Evolutionary conservation across 1,140 invertebrate genomes (phyloP), one percentile per base, ranked within the genome.

Genomic region (Odontomachus brunneus): DNA sequence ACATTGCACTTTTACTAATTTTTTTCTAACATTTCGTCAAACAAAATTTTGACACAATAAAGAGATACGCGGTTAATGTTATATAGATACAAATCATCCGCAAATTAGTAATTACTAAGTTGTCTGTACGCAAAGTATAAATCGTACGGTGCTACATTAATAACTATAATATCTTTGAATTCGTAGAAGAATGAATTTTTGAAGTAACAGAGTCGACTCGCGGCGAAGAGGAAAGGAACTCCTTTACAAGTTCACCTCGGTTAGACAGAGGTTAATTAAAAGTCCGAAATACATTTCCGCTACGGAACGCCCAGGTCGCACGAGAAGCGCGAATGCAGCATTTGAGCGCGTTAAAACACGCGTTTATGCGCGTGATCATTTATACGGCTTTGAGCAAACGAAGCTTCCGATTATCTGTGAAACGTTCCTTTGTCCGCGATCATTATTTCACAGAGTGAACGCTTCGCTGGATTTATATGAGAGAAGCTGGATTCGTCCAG

Each of bases 201-300:
- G 19, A 76, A 65, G n/a, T 22, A 49, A n/a, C 44, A 22, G 19
- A 66, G 48, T 66, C 63, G 74, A 66, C 24, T 63, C 59, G 59
- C 72, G 38, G 72, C 38, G 57, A 72, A 17, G 44, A 33, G 48
- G 29, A 15, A 22, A 53, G 19, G 53, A 48, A 7, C 19, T 38
- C 24, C 51, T 5, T 51, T 62, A 76, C 44, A 55, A 44, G 29
- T 66, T 76, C 74, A 76, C 74, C 62, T 12, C 74, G 74, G 74
- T 76, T 76, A 76, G 74, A 76, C 74, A 76, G 74, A 76, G 74
- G 74, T 76, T 76, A 76, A 76, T 76, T 76, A 76, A 76, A 76
- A 76, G 74, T 76, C 48, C 62, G 74, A 62, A 66, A 76, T 76
- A 76, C 60, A 76, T 76, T 66, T 76, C 74, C 62, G 74, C 74